phyloP scores from a whole-genome alignment of 2,797 vertebrate genomes.

The Crocidura indochinensis region DNA sequence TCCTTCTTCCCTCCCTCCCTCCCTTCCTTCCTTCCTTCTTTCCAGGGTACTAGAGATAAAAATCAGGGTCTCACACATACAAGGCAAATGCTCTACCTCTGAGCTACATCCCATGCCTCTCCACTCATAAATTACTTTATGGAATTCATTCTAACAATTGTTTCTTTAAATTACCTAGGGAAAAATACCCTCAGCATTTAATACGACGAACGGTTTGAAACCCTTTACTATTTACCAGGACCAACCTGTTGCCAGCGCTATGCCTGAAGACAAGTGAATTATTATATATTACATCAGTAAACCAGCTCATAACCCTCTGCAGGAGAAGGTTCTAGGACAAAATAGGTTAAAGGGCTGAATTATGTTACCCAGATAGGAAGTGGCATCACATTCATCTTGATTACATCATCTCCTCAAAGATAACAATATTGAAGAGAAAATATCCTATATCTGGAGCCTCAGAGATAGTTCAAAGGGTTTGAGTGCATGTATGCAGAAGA shows the following conservation, averaged over 20 bases:
- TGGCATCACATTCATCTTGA: background rate
- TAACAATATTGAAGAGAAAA: background rate
- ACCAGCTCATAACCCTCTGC: background rate
- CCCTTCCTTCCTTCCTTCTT: too few species aligned
- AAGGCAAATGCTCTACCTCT: too few species aligned
- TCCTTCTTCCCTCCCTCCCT: too few species aligned
- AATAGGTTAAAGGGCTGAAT: background rate
- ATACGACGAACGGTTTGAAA: background rate
- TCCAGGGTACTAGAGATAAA: too few species aligned
- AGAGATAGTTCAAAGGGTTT: too few species aligned
- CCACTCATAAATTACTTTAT: background rate
- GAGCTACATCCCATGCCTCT: background rate
- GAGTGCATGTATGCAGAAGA: too few species aligned
- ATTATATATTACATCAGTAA: background rate
- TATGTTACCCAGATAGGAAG: background rate
- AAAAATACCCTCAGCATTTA: too few species aligned
- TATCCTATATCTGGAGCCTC: too few species aligned
- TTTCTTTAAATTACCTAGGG: background rate
- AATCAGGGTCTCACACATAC: too few species aligned
- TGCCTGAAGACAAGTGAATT: background rate
- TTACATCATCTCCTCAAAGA: background rate
- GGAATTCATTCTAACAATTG: slow-evolving; percentile 18
- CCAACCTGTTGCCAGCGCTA: background rate
- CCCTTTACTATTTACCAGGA: background rate
- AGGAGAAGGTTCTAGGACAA: background rate